Conservation (phyloP, 2,797 vertebrate genomes). For the Sphaeramia orbicularis region DNA sequence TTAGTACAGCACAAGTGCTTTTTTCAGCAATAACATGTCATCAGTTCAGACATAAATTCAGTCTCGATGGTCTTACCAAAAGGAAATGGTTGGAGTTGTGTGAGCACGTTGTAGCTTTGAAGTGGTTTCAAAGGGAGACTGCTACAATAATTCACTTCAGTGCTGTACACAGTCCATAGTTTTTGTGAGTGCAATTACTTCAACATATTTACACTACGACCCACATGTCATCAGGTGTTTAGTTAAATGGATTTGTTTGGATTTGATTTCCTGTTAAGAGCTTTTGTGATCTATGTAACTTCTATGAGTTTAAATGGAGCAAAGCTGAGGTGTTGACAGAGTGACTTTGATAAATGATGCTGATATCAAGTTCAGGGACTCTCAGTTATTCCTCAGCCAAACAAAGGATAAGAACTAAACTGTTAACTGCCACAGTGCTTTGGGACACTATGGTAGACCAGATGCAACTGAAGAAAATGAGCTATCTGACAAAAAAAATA, state of each 20-base stretch:
- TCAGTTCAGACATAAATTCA: slow-evolving; percentile 31
- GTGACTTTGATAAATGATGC: slow-evolving; percentile 68
- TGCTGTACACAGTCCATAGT: slow-evolving; percentile 3
- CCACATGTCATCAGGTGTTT: slow-evolving; percentile 62
- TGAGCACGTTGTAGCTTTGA: slow-evolving; percentile 41
- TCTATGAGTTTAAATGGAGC: slow-evolving; percentile 52
- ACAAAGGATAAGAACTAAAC: slow-evolving; percentile 54
- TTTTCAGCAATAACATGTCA: slow-evolving; percentile 34
- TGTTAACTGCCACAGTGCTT: slow-evolving; percentile 26
- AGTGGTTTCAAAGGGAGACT: slow-evolving; percentile 35
- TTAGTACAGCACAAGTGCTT: slow-evolving; percentile 20
- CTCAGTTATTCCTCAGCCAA: slow-evolving; percentile 49
- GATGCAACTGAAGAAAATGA: slow-evolving; percentile 12
- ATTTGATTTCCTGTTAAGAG: slow-evolving; percentile 63
- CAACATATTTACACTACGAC: slow-evolving; percentile 34
- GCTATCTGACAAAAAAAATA: too few species aligned
- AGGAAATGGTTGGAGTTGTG: slow-evolving; percentile 44
- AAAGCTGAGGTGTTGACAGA: slow-evolving; percentile 51
- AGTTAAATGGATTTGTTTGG: slow-evolving; percentile 54
- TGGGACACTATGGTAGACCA: slow-evolving; percentile 6
- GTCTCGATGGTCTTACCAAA: slow-evolving; percentile 46
- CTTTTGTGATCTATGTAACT: slow-evolving; percentile 30
- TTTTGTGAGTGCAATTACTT: slow-evolving; percentile 29
- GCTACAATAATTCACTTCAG: slow-evolving; percentile 19
- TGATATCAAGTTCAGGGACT: slow-evolving; percentile 67